Conservation (phyloP, 2,888 invertebrate genomes). For the Mechanitis messenoides region DNA sequence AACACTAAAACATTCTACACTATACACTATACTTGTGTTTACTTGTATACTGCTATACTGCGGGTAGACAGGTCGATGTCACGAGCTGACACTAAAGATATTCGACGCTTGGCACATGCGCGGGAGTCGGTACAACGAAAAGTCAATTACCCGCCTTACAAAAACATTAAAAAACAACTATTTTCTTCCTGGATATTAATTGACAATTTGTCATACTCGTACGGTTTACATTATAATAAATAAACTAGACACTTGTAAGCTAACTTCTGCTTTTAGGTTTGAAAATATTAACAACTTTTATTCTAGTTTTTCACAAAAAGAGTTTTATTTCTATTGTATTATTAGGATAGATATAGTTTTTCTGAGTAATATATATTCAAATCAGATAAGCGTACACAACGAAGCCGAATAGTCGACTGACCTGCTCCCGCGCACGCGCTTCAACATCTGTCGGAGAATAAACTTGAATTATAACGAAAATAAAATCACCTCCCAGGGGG, state of each 20-base stretch:
- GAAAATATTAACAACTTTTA: no score
- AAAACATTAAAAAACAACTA: slow-evolving; percentile 12
- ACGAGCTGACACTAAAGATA: slow-evolving; percentile 65
- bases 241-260: no score
- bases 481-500: slow-evolving; percentile 64
- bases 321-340: neutral
- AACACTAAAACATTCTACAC: slow-evolving; percentile 16
- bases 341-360: slow-evolving; percentile 26
- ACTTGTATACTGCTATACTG: slow-evolving; percentile 39
- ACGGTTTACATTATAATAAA: no score
- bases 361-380: slow-evolving; percentile 15
- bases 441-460: slow-evolving; percentile 55
- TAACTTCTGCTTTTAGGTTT: no score
- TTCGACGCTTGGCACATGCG: slow-evolving; percentile 68
- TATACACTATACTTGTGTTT: slow-evolving; percentile 12
- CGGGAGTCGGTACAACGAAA: slow-evolving; percentile 53
- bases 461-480: slow-evolving; percentile 67
- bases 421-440: slow-evolving; percentile 51
- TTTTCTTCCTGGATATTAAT: slow-evolving; percentile 12
- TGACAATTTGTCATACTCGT: neutral
- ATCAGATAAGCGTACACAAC: slow-evolving; percentile 56
- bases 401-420: slow-evolving; percentile 59
- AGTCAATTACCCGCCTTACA: slow-evolving; percentile 29
- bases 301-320: no score
- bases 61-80: slow-evolving; percentile 68